phyloP scores from a whole-genome alignment of 2,113 vertebrate species.

The Rhodinocichla rosea region DNA sequence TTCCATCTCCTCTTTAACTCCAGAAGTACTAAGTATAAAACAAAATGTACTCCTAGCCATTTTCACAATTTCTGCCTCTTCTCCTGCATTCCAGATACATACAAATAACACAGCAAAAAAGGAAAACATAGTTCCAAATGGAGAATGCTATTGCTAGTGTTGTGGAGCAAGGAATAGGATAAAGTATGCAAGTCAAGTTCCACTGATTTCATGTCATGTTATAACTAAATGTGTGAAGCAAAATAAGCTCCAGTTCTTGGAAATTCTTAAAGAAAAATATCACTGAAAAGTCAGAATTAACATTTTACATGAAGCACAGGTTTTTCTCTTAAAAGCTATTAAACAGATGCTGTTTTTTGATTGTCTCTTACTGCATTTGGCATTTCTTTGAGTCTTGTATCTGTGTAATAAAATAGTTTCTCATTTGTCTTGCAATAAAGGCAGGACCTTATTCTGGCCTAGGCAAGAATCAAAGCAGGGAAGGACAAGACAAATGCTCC shows the following conservation, averaged over 20 bases:
- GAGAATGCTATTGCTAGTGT: neutral
- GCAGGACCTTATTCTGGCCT: neutral
- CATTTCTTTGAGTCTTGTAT: neutral
- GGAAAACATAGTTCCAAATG: neutral
- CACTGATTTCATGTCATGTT: neutral
- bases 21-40: neutral
- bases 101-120: neutral
- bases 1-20: neutral
- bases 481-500: neutral
- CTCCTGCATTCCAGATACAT: neutral
- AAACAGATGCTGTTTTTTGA: neutral
- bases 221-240: neutral
- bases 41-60: neutral
- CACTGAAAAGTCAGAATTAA: neutral
- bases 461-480: neutral
- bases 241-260: neutral
- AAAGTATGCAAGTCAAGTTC: neutral
- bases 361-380: neutral
- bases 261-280: neutral
- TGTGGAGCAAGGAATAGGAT: neutral
- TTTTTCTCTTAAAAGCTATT: neutral
- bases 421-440: neutral
- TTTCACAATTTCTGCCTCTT: neutral
- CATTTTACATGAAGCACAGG: neutral
- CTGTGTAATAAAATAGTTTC: neutral